Base-by-base conservation (phyloP, 2,113 vertebrate genomes). In the Alethe castanea region DNA sequence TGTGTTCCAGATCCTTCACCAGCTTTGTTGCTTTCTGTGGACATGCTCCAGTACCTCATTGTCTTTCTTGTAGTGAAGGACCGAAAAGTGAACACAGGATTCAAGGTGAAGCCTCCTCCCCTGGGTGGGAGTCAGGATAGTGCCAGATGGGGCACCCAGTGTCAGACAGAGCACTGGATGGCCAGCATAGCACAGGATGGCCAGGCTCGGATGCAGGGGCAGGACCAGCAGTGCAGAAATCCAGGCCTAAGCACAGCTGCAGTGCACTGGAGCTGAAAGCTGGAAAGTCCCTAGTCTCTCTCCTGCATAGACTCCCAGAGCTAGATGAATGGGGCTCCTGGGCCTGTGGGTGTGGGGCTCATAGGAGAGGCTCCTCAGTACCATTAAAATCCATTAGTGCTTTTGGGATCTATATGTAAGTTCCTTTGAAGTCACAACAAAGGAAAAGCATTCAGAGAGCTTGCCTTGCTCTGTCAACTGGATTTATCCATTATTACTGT, bases 161-260 rank as follows among this genome's bases (percentile, higher is more conserved):
- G 44, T 38, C 26, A 64, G 54, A 48, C 12, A 5, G 0, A 53
- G 54, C 11, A 13, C 31, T 1, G 38, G 7, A 33, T 2, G 7
- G 61, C 40, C 5, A 3, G 28, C 12, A 5, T 0, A 53, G 54
- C 11, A 15, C 31, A 1, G 38, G 8, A 29, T 1, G 7, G 61
- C 40, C 5, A 3, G 28, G 25, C 29, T 84, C 40, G 52, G 29
- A 10, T 2, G 1, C 11, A 2, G 29, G 22, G 12, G 18, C 33
- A 42, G 23, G 25, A 45, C 10, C 47, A 67, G 38, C 17, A 9
- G 5, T 5, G 22, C 25, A 11, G 20, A 28, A 1, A 2, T 11
- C 15, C 48, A 19, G 13, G 19, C 12, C 13, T 48, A 20, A 15
- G 19, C 14, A 28, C 8, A 8, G 36, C 22, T 76, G 10, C n/a